Evolutionary conservation across 2,113 vertebrate species (phyloP).

Genomic region (human (Homo sapiens)): DNA sequence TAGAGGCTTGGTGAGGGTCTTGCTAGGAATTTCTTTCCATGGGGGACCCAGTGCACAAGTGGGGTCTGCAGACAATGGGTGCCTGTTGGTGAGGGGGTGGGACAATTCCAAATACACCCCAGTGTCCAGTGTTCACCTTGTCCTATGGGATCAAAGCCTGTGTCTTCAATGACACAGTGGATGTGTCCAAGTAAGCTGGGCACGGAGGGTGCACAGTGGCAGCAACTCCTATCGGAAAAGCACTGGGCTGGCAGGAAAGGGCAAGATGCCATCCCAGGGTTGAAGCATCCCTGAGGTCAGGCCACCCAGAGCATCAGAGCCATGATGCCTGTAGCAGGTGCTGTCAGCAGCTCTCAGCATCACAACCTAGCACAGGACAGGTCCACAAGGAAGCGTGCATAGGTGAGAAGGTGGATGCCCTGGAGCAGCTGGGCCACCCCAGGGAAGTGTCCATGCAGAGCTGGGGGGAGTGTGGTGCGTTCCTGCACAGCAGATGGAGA

Average conservation of each 20-base stretch:
- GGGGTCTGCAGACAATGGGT: neutral
- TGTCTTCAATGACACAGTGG: neutral
- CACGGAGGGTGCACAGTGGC: too few species aligned
- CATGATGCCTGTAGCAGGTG: neutral
- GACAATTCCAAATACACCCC: neutral
- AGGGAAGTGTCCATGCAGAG: neutral
- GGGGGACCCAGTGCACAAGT: neutral
- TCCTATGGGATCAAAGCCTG: neutral
- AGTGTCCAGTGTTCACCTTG: neutral
- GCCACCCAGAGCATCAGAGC: neutral
- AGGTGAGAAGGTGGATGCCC: neutral
- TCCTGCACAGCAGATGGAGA: neutral
- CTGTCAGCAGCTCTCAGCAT: neutral
- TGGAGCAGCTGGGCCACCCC: neutral
- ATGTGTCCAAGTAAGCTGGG: neutral
- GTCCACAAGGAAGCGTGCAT: neutral
- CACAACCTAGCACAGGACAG: too few species aligned
- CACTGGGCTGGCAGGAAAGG: neutral
- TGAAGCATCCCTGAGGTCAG: neutral
- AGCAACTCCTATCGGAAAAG: neutral
- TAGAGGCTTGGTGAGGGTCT: neutral
- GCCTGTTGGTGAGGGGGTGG: neutral
- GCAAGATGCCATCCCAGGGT: neutral
- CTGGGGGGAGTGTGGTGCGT: neutral
- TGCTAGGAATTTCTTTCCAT: neutral